Evolutionary conservation across 2,113 vertebrate species (phyloP).

Genomic region (Rhinichthys klamathensis): DNA sequence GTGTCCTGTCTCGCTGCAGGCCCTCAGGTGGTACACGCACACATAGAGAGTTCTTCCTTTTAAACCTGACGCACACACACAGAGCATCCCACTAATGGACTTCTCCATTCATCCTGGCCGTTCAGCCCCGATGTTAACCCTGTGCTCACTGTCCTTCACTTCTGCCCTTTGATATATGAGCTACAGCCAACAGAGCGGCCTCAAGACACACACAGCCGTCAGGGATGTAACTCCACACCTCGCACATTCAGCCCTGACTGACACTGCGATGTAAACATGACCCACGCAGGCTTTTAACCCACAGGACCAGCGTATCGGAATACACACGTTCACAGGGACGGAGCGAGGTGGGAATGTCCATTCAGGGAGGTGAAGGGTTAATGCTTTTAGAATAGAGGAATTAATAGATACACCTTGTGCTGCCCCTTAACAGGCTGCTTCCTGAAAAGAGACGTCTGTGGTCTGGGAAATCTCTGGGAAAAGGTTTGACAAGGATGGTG

Average conservation of each 20-base stretch:
- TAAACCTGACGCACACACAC: slow-evolving; percentile 1
- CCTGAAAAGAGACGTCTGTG: slow-evolving; percentile 4
- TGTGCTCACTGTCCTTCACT: slow-evolving; percentile 33
- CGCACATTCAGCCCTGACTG: slow-evolving; percentile 55
- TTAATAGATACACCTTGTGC: slow-evolving; percentile 39
- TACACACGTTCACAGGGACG: slow-evolving; percentile 46
- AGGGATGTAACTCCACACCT: slow-evolving; percentile 58
- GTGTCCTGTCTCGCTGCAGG: slow-evolving; percentile 30
- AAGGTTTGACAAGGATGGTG: not conserved
- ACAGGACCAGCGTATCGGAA: slow-evolving; percentile 46
- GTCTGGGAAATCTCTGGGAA: not conserved
- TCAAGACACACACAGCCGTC: slow-evolving; percentile 45
- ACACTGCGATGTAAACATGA: slow-evolving; percentile 61
- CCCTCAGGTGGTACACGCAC: slow-evolving; percentile 43
- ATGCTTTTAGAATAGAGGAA: slow-evolving; percentile 52
- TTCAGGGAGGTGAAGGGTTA: slow-evolving; percentile 53
- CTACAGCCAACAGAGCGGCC: slow-evolving; percentile 26
- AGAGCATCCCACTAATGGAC: slow-evolving; percentile 40
- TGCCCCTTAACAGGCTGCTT: slow-evolving; percentile 19
- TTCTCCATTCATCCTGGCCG: slow-evolving; percentile 43
- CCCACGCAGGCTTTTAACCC: slow-evolving; percentile 49
- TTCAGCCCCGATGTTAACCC: slow-evolving; percentile 23
- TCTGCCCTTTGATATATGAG: slow-evolving; percentile 56
- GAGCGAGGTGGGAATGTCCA: slow-evolving; percentile 12
- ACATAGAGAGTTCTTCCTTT: slow-evolving; percentile 3